Base-by-base conservation (phyloP, 2,888 invertebrate genomes). In the Amiota communis region DNA sequence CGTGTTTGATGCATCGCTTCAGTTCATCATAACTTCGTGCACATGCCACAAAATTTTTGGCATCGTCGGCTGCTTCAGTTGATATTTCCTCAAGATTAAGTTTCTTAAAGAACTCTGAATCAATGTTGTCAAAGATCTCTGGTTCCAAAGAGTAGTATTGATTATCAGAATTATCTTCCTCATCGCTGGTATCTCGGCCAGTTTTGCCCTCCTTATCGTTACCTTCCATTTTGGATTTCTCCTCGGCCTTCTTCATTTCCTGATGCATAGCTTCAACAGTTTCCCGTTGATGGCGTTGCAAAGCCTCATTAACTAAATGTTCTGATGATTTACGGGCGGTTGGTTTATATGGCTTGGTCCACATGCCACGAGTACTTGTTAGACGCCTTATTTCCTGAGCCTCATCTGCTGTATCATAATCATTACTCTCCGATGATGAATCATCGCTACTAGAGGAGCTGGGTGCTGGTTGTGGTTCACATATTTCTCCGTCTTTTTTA, bases 1-100 rank as follows among this genome's bases (percentile, higher is more conserved):
- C 78, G 0, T 67, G 36, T 12, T 77, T 81, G 51, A 83, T 72
- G 46, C 72, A 80, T 0, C 76, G 76, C 46, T 80, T 83, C 0
- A 88, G 67, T 36, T 87, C 86, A 13, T 81, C 82, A 51, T 83
- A 86, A 67, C 82, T 84, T 6, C 82, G 81, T 72, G 84, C 82
- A 69, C 85, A 86, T 6, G 79, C 80, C 10, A 80, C 75, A 70
- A 81, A 70, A 70, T 72, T 69, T 56, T 74, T 64, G 15, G 84
- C 79, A 0, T 81, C 83, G 57, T 85, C 84, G 2, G 67, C 73
- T 36, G 59, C 68, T 15, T 72, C 76, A 3, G 79, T 72, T 0
- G 80, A 53, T 4, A 78, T 74, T 57, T 83, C 78, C 2, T 86
- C 73, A 3, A 87, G 77, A 56, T 84, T 81, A 47, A 87, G 57